These are phyloP conservation scores for Amphiprion percula DNA, from an alignment of 2,113 vertebrate genomes.

Conservation along the genomic window DNA sequence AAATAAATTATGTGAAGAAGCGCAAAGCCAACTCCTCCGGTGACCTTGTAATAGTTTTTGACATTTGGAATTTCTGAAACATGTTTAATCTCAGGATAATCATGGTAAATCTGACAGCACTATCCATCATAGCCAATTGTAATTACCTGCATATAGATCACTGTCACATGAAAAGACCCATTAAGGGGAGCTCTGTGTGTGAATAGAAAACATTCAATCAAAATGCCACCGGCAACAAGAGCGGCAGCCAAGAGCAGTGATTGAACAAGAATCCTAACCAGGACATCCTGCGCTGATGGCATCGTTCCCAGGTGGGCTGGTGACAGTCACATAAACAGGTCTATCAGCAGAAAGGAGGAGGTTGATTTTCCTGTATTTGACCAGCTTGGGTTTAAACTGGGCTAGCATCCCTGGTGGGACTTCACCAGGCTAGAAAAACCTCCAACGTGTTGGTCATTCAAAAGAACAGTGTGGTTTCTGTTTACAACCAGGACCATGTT, in stretches of 20 bases:
- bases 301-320: conserved; percentile 43
- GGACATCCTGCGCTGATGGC: conserved; percentile 46
- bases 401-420: not conserved
- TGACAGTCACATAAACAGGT: conserved; percentile 46
- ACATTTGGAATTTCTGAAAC: conserved; percentile 71
- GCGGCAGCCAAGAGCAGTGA: conserved; percentile 40
- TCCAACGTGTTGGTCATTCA: not conserved
- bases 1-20: conserved; percentile 23
- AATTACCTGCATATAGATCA: conserved; percentile 80
- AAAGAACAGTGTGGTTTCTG: not conserved
- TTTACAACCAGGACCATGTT: too few species aligned
- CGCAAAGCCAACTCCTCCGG: conserved; percentile 15
- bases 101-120: conserved; percentile 60
- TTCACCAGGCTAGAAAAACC: not conserved
- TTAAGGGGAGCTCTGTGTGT: conserved; percentile 51
- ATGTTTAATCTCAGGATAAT: conserved; percentile 77
- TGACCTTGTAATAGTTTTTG: conserved; percentile 68
- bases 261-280: conserved; percentile 59
- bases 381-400: conserved; percentile 16
- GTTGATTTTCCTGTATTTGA: conserved; percentile 1
- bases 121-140: conserved; percentile 76
- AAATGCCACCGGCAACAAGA: conserved; percentile 56
- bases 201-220: conserved; percentile 75
- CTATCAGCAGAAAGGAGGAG: conserved; percentile 3
- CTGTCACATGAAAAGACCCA: conserved; percentile 72